Evolutionary conservation across 2,113 vertebrate genomes (phyloP).

Genomic region (Nyctibius bracteatus): DNA sequence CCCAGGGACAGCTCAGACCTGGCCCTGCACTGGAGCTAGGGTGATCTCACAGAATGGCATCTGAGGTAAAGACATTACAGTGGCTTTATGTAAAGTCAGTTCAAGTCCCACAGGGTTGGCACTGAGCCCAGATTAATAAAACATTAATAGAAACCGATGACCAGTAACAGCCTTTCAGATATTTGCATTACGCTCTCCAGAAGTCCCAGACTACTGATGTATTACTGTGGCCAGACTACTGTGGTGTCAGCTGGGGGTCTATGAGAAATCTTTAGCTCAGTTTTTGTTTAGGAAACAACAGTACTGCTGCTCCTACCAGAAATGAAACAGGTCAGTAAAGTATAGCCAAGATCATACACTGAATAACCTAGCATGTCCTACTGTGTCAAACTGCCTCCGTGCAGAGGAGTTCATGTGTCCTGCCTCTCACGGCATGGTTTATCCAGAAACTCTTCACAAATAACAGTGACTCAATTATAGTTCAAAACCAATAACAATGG

Average conservation of each 20-base stretch:
- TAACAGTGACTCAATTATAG: not conserved
- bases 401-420: not conserved
- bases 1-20: not conserved
- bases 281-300: not conserved
- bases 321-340: fast-evolving
- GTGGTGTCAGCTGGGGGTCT: not conserved
- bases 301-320: not conserved
- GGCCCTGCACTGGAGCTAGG: not conserved
- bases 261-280: not conserved
- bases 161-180: not conserved
- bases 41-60: not conserved
- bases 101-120: not conserved
- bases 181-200: not conserved
- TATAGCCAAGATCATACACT: not conserved
- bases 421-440: not conserved
- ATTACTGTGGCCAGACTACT: not conserved
- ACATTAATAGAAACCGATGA: not conserved
- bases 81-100: not conserved
- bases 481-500: not conserved
- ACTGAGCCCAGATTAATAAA: not conserved
- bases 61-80: not conserved
- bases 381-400: not conserved
- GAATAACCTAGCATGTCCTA: not conserved
- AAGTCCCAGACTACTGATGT: not conserved
- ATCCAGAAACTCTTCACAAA: not conserved